Evolutionary conservation across 2,797 vertebrate genomes (phyloP).

Genomic region (Kryptopterus vitreolus): DNA sequence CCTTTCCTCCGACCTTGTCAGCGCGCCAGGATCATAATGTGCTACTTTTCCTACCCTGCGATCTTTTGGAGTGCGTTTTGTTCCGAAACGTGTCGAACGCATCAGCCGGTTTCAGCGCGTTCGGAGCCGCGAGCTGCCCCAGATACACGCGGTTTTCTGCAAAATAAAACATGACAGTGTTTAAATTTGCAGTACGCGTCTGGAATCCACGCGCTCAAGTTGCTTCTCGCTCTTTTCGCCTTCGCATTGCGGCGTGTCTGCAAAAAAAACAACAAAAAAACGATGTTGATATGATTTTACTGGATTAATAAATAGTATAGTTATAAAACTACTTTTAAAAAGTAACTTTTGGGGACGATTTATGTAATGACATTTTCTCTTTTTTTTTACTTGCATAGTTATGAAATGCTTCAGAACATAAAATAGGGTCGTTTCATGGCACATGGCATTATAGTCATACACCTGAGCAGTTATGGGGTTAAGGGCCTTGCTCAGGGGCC

Average conservation of each 20-base stretch:
- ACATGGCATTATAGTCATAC: too few species aligned
- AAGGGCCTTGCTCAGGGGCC: too few species aligned
- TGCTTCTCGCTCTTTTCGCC: not conserved
- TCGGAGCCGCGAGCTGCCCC: not conserved
- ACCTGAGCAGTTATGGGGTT: too few species aligned
- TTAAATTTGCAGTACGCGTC: constrained; percentile 10
- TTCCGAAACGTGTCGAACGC: not conserved
- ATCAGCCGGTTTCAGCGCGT: not conserved
- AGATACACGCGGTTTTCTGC: constrained; percentile 20
- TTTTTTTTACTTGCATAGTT: too few species aligned
- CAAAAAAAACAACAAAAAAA: not conserved
- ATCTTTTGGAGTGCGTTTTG: not conserved
- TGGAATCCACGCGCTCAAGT: not conserved
- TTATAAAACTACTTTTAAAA: too few species aligned
- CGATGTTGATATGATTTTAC: not conserved
- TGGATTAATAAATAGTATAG: not conserved
- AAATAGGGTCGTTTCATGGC: too few species aligned
- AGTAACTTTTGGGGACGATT: too few species aligned
- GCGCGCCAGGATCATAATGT: not conserved
- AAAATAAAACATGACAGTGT: constrained; percentile 29
- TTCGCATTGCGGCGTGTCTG: not conserved
- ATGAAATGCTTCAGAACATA: too few species aligned
- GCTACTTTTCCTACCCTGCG: too few species aligned
- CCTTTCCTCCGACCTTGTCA: not conserved
- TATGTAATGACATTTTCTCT: too few species aligned